Evolutionary conservation across 2,113 vertebrate species (phyloP).

Genomic region (Pterocles gutturalis): DNA sequence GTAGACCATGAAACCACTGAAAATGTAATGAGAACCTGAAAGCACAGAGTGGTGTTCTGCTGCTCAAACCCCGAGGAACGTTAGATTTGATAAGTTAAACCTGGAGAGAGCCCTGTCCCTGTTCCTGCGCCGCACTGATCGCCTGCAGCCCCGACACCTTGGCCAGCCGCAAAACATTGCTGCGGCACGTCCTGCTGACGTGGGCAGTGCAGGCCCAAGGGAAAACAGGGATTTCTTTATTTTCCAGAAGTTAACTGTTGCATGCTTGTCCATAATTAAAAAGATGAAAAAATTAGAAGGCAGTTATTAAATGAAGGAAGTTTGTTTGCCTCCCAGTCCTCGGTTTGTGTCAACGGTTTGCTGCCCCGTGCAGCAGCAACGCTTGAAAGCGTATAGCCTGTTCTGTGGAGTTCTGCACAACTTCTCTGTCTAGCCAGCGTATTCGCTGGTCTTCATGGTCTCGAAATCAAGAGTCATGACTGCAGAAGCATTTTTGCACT

Average conservation of each 20-base stretch:
- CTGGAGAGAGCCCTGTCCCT: too few relatives aligned
- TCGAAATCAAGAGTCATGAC: accelerated
- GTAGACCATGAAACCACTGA: neutral
- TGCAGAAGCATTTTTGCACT: neutral
- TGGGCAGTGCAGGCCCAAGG: accelerated
- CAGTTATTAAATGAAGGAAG: neutral
- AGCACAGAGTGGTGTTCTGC: accelerated
- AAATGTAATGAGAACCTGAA: neutral
- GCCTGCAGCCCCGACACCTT: too few relatives aligned
- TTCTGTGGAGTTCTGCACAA: neutral
- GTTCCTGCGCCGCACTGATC: too few relatives aligned
- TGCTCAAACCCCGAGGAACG: accelerated
- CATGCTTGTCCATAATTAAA: accelerated
- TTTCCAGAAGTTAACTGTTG: neutral
- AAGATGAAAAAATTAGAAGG: neutral
- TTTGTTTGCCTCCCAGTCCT: neutral
- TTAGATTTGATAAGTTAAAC: accelerated
- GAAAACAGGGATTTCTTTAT: neutral
- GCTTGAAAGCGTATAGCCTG: neutral
- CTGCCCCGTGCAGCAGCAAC: neutral
- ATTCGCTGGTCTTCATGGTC: accelerated
- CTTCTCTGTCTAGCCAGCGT: accelerated
- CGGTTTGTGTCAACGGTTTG: neutral
- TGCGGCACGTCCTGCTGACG: neutral
- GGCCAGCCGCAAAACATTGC: too few relatives aligned